Evolutionary conservation across 2,797 vertebrate genomes (phyloP), one percentile per base, ranked within the genome.

Genomic region (Coregonus sp.): DNA sequence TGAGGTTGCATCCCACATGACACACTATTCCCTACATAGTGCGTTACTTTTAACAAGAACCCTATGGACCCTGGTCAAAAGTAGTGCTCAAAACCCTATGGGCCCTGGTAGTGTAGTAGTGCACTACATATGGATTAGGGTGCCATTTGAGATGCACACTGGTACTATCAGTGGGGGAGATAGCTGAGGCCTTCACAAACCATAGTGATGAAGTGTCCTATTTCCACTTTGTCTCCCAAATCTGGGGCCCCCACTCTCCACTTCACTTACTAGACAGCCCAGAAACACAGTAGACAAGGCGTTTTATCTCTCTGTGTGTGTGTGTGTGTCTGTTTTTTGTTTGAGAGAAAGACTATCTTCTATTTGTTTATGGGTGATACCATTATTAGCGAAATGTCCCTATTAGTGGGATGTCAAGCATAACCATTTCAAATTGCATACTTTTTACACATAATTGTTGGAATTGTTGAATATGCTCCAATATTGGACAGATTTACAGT

Each of bases 171-270:
- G 86, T 78, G 81, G 84, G 85, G 75, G 82, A 77, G 79, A 78
- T 83, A 82, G 79, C 87, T 83, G 85, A 87, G 89, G 81, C 80
- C 80, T 68, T 87, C 80, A 79, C 86, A 87, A 87, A 89, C 78
- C 77, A 70, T 75, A 0, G 73, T 90, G 91, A 92, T 90, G 89
- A 92, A 87, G 89, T 92, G 89, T 90, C 87, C 88, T 85, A 86
- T 91, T 84, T 78, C 82, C 76, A 63, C n/a, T 72, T 87, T 90
- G 91, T 91, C 90, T 91, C 84, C 81, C 65, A 85, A 90, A 89
- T 78, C 85, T 69, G 54, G 81, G 86, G 87, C 80, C 89, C 80
- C 56, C 56, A 3, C 71, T 84, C 89, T 80, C 56, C 56, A 3
- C 71, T 85, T 86, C 83, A 86, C 84, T 86, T 78, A 85, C 59